Evolutionary conservation across 2,113 vertebrate genomes (phyloP).

Genomic region (Elephantulus edwardii): DNA sequence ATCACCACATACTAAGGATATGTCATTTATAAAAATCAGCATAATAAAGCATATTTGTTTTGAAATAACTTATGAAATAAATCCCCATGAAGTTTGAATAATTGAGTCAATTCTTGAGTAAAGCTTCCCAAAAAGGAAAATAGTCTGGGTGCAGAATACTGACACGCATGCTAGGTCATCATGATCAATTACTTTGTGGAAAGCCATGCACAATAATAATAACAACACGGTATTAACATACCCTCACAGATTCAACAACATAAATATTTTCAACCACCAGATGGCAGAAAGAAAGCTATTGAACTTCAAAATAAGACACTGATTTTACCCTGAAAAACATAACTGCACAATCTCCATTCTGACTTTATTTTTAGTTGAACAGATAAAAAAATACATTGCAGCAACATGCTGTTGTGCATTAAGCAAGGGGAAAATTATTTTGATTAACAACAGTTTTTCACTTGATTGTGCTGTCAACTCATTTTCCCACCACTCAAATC

Average conservation of each 20-base stretch:
- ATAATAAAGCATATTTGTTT: constrained; percentile 1
- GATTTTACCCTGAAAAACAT: background rate
- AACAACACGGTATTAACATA: background rate
- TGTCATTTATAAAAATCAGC: background rate
- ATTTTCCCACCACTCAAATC: background rate
- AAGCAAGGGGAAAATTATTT: constrained; percentile 23
- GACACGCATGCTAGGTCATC: background rate
- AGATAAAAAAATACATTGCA: constrained; percentile 56
- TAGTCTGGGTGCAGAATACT: background rate
- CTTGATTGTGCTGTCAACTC: constrained; percentile 3
- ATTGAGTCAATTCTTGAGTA: background rate
- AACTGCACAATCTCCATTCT: constrained; percentile 15
- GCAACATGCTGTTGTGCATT: constrained; percentile 9
- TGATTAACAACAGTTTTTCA: constrained; percentile 50
- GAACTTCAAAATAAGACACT: background rate
- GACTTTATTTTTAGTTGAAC: constrained; percentile 56
- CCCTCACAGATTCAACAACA: background rate
- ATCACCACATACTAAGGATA: background rate
- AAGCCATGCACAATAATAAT: background rate
- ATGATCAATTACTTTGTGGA: background rate
- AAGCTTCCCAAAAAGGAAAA: constrained; percentile 19
- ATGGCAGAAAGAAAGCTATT: constrained; percentile 64
- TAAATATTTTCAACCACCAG: constrained; percentile 68
- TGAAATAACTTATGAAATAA: constrained; percentile 34
- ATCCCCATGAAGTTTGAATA: background rate